Percentiles rank a stretch among this genome's conserved stretches.
Evolutionary conservation across 1,140 invertebrate genomes (phyloP).

Genomic region (Mesaphorura yosii): DNA sequence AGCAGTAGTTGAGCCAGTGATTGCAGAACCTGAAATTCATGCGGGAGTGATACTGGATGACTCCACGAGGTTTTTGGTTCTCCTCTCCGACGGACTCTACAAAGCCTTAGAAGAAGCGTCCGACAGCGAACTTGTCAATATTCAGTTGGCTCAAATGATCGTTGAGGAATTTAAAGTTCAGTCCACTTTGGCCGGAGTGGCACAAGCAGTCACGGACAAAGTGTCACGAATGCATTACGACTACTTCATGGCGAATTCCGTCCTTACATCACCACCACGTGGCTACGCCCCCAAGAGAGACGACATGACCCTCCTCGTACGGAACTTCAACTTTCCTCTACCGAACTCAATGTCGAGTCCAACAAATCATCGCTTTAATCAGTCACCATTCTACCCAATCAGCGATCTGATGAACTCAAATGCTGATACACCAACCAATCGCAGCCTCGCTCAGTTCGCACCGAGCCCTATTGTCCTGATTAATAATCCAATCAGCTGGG

Average conservation of each 20-base stretch:
- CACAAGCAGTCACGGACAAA: conserved; percentile 76
- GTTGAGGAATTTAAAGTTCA: conserved; percentile 70
- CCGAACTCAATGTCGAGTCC: conserved; percentile 42
- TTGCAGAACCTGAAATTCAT: conserved; percentile 68
- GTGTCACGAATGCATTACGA: conserved; percentile 72
- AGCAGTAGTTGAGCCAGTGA: conserved; percentile 63
- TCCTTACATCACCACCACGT: conserved; percentile 28
- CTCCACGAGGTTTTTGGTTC: conserved; percentile 63
- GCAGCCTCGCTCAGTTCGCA: not conserved
- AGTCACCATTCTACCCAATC: not conserved
- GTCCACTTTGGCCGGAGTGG: conserved; percentile 64
- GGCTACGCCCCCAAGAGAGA: conserved; percentile 46
- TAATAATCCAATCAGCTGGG: too few species aligned
- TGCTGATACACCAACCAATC: conserved; percentile 4
- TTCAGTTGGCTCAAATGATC: conserved; percentile 62
- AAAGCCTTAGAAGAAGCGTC: conserved; percentile 71
- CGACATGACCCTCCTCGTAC: conserved; percentile 70
- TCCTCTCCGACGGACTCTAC: conserved; percentile 75
- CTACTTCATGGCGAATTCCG: conserved; percentile 51
- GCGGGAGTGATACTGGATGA: conserved; percentile 66
- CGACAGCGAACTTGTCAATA: conserved; percentile 63
- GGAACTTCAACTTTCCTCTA: conserved; percentile 74
- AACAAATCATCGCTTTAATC: not conserved
- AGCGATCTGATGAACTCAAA: not conserved
- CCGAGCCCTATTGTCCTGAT: conserved; percentile 8